Conservation (phyloP, 2,113 vertebrate genomes). For the Turnix velox region DNA sequence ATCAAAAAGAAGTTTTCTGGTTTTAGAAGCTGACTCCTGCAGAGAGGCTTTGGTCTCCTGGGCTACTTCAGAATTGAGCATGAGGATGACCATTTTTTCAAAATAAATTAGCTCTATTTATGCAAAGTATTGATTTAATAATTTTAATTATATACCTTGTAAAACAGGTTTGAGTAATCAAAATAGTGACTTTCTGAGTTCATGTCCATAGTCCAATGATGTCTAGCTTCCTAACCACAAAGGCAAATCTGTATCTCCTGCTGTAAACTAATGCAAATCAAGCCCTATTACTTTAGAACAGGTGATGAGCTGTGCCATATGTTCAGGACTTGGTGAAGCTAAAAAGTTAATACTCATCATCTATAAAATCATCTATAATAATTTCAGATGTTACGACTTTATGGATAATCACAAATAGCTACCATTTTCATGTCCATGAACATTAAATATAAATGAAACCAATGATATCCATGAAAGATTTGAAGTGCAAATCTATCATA, state of each 20-base stretch:
- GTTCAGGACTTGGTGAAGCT: background rate
- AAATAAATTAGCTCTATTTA: background rate
- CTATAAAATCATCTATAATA: background rate
- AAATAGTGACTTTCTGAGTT: background rate
- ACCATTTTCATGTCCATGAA: background rate
- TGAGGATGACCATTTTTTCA: background rate
- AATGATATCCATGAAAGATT: background rate
- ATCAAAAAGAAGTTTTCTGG: background rate
- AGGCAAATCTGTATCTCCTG: background rate
- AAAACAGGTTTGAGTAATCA: background rate
- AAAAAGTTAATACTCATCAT: background rate
- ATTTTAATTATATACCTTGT: background rate
- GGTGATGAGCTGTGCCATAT: background rate
- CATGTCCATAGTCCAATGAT: background rate
- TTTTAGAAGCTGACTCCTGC: background rate
- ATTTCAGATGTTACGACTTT: background rate
- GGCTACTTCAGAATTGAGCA: background rate
- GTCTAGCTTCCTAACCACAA: background rate
- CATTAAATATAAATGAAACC: background rate
- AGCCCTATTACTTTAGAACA: background rate
- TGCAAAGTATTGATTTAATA: background rate
- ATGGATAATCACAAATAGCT: background rate
- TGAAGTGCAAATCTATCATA: background rate
- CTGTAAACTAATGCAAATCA: background rate
- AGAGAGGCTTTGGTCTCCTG: background rate